Conservation (phyloP, 1,140 invertebrate species). For the Diploscapter pachys region DNA sequence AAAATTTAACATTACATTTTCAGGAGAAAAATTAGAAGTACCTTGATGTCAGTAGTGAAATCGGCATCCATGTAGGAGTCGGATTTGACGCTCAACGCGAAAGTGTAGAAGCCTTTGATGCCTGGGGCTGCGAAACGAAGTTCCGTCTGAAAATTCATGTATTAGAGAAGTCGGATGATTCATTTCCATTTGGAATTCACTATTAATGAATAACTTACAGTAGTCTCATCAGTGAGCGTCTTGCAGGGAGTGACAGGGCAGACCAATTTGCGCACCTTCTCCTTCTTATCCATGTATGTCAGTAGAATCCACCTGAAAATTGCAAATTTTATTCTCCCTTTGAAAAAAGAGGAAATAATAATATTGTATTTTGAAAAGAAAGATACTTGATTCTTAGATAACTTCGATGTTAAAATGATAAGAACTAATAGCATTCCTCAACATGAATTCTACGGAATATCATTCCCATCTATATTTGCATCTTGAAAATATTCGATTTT, state of each 20-base stretch:
- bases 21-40: constrained; percentile 13
- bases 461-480: no score
- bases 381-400: constrained; percentile 58
- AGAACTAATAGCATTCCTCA: no score
- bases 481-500: no score
- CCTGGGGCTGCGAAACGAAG: constrained; percentile 90
- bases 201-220: no score
- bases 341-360: no score
- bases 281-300: constrained; percentile 18
- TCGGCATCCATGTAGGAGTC: constrained; percentile 79
- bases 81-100: constrained; percentile 85
- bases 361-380: no score
- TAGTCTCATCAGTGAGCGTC: no score
- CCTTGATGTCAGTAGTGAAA: constrained; percentile 55
- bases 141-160: constrained; percentile 71
- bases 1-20: no score
- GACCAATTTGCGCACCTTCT: not conserved
- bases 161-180: not conserved
- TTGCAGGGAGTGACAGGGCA: no score
- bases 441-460: no score
- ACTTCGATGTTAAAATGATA: constrained; percentile 65
- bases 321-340: no score
- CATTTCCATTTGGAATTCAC: no score
- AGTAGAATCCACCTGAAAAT: not conserved
- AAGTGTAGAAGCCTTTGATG: constrained; percentile 85